Conservation (phyloP, 2,113 vertebrate genomes). For the Nothobranchius furzeri region DNA sequence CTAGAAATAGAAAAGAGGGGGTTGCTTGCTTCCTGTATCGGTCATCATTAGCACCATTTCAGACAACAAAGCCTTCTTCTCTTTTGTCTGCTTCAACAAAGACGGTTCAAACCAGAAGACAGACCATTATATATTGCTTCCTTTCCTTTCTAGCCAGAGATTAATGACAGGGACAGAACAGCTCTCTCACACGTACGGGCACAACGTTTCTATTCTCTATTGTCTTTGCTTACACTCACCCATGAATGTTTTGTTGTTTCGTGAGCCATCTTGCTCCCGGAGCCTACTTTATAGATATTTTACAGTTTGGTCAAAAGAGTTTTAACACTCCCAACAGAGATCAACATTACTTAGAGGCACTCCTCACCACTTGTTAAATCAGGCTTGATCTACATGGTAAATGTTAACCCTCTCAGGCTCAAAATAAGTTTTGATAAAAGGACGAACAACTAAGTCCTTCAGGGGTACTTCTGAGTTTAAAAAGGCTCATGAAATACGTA, state of each 20-base stretch:
- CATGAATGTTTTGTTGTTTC: conserved; percentile 12
- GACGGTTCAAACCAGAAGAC: conserved; percentile 58
- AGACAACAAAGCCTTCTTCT: conserved; percentile 52
- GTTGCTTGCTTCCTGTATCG: conserved; percentile 1
- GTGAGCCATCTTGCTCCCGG: conserved; percentile 16
- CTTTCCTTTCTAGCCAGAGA: conserved; percentile 52
- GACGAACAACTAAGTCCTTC: no score
- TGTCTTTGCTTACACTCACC: conserved; percentile 35
- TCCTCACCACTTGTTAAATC: conserved; percentile 37
- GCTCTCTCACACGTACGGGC: conserved; percentile 9
- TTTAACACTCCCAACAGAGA: conserved; percentile 7
- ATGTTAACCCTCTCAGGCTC: no score
- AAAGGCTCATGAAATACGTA: no score
- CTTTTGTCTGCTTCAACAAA: conserved; percentile 72
- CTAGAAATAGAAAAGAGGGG: not conserved
- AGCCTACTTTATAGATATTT: conserved; percentile 15
- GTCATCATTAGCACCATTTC: conserved; percentile 30
- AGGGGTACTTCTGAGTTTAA: no score
- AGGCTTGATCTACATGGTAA: conserved; percentile 15
- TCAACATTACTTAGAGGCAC: conserved; percentile 6
- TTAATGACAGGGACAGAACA: conserved; percentile 53
- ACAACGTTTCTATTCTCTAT: conserved; percentile 18
- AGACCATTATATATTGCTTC: conserved; percentile 63
- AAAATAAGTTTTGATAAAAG: no score
- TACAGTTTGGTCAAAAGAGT: conserved; percentile 28